These are phyloP conservation scores for Rafetus swinhoei DNA, from an alignment of 2,113 vertebrate species.

Conservation along the genomic window DNA sequence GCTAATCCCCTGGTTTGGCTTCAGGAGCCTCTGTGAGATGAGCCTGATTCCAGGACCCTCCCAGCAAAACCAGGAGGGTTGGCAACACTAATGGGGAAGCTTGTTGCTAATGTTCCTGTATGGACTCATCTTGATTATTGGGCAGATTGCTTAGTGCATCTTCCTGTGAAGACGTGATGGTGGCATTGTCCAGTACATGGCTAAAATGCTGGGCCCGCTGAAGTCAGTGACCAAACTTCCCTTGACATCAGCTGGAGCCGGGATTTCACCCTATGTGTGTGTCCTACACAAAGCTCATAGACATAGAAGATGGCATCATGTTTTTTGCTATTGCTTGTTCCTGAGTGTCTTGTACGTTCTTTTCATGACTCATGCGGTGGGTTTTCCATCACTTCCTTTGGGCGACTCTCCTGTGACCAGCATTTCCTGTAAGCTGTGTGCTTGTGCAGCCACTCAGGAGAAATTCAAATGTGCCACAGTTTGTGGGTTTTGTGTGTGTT, in stretches of 20 bases:
- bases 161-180: too few relatives aligned
- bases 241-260: fast-evolving
- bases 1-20: too few relatives aligned
- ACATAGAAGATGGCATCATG: not conserved
- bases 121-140: not conserved
- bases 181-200: not conserved
- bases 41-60: too few relatives aligned
- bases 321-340: not conserved
- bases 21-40: too few relatives aligned
- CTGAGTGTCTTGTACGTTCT: not conserved
- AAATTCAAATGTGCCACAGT: too few relatives aligned
- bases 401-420: not conserved
- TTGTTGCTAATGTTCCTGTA: fast-evolving
- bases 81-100: not conserved
- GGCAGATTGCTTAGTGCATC: not conserved
- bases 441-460: too few relatives aligned
- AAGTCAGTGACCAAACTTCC: not conserved
- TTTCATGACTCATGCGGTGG: not conserved
- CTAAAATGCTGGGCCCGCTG: not conserved
- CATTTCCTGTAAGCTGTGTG: too few relatives aligned
- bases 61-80: too few relatives aligned
- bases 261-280: not conserved
- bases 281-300: not conserved
- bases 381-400: not conserved
- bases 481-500: too few relatives aligned